These are phyloP conservation scores for Helogale parvula DNA, from an alignment of 2,113 vertebrate species.

Conservation along the genomic window DNA sequence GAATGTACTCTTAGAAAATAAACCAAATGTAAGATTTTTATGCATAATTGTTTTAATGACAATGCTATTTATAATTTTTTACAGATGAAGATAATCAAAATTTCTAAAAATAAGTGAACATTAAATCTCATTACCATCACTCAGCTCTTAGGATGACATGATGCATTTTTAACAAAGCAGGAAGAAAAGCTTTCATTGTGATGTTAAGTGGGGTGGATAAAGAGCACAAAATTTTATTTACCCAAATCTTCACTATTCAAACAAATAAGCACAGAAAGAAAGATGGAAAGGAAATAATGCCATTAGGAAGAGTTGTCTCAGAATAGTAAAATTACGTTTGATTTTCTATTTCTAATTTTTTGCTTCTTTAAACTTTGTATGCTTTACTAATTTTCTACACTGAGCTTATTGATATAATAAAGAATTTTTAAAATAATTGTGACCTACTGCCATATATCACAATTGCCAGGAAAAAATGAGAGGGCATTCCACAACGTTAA, in stretches of 20 bases:
- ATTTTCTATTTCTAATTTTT: neutral
- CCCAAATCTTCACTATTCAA: slow-evolving; percentile 14
- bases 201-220: neutral
- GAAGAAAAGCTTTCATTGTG: neutral
- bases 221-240: neutral
- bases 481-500: neutral
- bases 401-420: slow-evolving; percentile 24
- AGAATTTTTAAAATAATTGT: slow-evolving; percentile 20
- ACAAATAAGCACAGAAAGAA: slow-evolving; percentile 6
- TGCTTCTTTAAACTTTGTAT: neutral
- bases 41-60: neutral
- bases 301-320: neutral
- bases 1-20: neutral
- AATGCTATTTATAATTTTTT: neutral
- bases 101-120: neutral
- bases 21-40: neutral
- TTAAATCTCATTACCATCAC: neutral
- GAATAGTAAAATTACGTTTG: neutral
- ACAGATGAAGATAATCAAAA: neutral
- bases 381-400: neutral
- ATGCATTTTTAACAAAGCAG: neutral
- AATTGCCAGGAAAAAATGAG: slow-evolving; percentile 21
- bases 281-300: neutral
- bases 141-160: neutral
- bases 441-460: slow-evolving; percentile 10